phyloP scores from a whole-genome alignment of 64 coral and sea anemone genomes.

The Acropora tenuis region DNA sequence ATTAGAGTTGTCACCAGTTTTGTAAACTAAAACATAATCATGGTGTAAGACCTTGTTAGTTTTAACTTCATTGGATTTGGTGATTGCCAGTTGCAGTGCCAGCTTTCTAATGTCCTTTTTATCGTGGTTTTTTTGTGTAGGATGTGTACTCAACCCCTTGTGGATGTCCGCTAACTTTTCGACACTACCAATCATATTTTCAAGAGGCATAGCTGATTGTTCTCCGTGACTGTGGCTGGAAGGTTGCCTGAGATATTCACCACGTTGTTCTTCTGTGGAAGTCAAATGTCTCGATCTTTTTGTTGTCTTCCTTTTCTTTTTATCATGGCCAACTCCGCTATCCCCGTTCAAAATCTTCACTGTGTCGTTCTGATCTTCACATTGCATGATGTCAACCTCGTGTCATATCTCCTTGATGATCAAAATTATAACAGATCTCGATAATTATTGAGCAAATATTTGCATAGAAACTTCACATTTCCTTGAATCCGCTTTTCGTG shows the following conservation, averaged over 20 bases:
- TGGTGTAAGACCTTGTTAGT: constrained; percentile 63
- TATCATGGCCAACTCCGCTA: neutral
- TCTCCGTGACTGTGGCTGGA: constrained; percentile 49
- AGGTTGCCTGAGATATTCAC: constrained; percentile 11
- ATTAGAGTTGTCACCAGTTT: constrained; percentile 66
- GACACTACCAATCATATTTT: neutral
- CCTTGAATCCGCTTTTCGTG: no score
- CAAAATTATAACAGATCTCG: no score
- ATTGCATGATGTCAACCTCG: neutral
- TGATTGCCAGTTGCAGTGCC: constrained; percentile 78
- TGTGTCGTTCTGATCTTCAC: constrained; percentile 9
- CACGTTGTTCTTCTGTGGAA: neutral
- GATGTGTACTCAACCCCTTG: constrained; percentile 28
- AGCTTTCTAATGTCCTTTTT: constrained; percentile 81
- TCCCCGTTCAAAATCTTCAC: constrained; percentile 38
- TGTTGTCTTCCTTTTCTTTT: constrained; percentile 63
- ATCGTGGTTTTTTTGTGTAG: neutral
- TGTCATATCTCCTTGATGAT: neutral
- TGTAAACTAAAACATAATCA: constrained; percentile 91
- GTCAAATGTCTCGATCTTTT: constrained; percentile 18
- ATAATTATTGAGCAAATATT: no score
- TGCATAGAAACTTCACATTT: no score
- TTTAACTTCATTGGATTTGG: constrained; percentile 21
- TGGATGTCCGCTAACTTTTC: constrained; percentile 41
- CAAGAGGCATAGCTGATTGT: constrained; percentile 4